Evolutionary conservation across 2,888 invertebrate genomes (phyloP), one percentile per base, ranked within the genome.

Genomic region (Mimumesa dahlbomi): DNA sequence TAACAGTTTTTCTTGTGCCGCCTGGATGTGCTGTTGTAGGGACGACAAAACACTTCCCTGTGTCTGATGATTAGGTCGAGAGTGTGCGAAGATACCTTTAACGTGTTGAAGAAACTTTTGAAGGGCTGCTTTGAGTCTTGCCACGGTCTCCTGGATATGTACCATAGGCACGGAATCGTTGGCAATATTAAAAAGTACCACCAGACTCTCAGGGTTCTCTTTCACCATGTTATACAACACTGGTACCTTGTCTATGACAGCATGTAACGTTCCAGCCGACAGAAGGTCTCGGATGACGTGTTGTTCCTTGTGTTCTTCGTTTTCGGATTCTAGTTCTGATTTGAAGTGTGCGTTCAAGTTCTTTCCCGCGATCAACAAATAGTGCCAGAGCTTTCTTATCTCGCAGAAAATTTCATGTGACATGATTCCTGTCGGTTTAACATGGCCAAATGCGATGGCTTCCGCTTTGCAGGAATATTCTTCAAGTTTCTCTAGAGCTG

Each of bases 341-440:
- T 54, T 22, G 2, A 66, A 4, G 1, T 49, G 65, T 4, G 34
- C 38, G 11, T 52, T 46, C 1, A 82, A 45, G 16, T 74, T 78
- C 0, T 45, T 11, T 1, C 34, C 2, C 1, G 62, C 34, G 3
- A 21, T 5, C 5, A 42, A 0, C 0, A 48, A 1, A 43, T 63
- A 57, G 1, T 71, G 54, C 38, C 40, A 29, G 11, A 81, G 6
- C 6, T 53, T 67, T 2, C 53, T 71, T 1, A 65, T 3, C 9
- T 82, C 82, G 14, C 68, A 75, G n/a, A 80, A 36, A 0, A 76
- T 38, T 6, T 72, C 71, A 18, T 75, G 74, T 3, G 19, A 4
- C 5, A 62, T 22, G 5, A 34, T 18, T 5, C 53, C 70, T 1
- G 36, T 1, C 0, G n/a, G 0, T 1, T 66, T 56, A 0, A 13